phyloP scores from a whole-genome alignment of 2,888 invertebrate genomes.

The Plagodis dolabraria region DNA sequence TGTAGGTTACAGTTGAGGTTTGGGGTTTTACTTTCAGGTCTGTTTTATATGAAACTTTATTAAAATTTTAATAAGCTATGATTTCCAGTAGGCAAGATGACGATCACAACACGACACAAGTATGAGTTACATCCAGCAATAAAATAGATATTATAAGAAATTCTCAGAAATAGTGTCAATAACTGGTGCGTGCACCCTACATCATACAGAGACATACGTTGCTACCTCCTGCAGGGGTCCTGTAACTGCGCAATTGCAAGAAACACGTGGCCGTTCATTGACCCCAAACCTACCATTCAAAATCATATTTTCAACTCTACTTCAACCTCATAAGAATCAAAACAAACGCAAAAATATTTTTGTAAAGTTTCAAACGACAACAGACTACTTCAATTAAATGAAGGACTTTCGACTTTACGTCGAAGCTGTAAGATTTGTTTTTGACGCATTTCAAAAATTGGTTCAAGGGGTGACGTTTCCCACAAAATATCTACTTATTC shows the following conservation, averaged over 20 bases:
- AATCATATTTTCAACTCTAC: conserved; percentile 32
- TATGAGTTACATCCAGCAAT: no score
- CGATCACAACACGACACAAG: no score
- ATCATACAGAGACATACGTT: conserved; percentile 58
- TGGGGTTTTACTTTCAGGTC: no score
- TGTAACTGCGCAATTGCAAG: conserved; percentile 78
- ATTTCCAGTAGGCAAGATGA: no score
- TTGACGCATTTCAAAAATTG: conserved; percentile 30
- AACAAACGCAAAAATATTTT: conserved; percentile 41
- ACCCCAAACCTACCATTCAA: conserved; percentile 46
- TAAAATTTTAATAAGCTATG: no score
- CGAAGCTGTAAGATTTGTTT: conserved; percentile 29
- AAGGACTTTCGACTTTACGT: conserved; percentile 20
- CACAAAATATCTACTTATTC: conserved; percentile 12
- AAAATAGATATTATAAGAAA: no score
- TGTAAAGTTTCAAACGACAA: conserved; percentile 6
- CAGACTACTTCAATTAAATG: background rate
- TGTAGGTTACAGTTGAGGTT: no score
- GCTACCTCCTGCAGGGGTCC: conserved; percentile 76
- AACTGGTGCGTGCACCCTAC: conserved; percentile 47
- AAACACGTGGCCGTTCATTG: conserved; percentile 77
- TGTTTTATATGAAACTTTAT: no score
- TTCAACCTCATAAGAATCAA: conserved; percentile 36
- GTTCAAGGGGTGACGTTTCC: conserved; percentile 21
- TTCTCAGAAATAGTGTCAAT: background rate